Conservation (phyloP, 1,140 invertebrate species). For the Zaprionus africanus region DNA sequence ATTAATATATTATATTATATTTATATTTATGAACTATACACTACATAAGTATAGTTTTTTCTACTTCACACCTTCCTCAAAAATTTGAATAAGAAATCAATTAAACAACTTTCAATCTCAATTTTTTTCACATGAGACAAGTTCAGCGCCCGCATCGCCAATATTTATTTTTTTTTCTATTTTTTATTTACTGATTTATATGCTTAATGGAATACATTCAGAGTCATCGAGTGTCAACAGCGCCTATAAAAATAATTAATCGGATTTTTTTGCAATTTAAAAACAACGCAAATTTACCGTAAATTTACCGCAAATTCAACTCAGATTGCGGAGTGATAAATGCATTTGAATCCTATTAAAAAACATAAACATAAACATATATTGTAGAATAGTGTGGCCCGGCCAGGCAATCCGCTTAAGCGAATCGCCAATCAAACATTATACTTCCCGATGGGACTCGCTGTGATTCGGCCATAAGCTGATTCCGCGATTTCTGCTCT, state of each 20-base stretch:
- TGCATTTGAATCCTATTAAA: neutral
- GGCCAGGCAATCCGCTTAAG: conserved; percentile 13
- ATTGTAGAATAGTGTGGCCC: too few relatives aligned
- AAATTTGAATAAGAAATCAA: neutral
- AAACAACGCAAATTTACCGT: neutral
- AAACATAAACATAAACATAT: neutral
- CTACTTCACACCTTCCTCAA: too few relatives aligned
- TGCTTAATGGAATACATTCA: neutral
- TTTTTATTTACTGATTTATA: neutral
- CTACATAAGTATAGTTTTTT: too few relatives aligned
- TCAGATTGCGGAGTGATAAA: neutral
- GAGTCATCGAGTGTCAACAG: neutral
- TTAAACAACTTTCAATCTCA: neutral
- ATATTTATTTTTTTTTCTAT: neutral
- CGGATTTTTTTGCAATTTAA: neutral
- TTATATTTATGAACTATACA: too few relatives aligned
- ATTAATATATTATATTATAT: too few relatives aligned
- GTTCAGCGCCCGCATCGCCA: too few relatives aligned
- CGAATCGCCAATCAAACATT: conserved; percentile 17
- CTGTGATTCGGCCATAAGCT: conserved; percentile 2
- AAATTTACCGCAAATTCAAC: neutral
- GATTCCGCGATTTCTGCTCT: conserved; percentile 18
- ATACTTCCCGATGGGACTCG: conserved; percentile 21
- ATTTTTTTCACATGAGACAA: neutral
- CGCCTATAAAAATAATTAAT: neutral